Percentiles rank a stretch among this genome's conserved stretches.
phyloP scores from a whole-genome alignment of 2,797 vertebrate genomes.

The Cossypha caffra region DNA sequence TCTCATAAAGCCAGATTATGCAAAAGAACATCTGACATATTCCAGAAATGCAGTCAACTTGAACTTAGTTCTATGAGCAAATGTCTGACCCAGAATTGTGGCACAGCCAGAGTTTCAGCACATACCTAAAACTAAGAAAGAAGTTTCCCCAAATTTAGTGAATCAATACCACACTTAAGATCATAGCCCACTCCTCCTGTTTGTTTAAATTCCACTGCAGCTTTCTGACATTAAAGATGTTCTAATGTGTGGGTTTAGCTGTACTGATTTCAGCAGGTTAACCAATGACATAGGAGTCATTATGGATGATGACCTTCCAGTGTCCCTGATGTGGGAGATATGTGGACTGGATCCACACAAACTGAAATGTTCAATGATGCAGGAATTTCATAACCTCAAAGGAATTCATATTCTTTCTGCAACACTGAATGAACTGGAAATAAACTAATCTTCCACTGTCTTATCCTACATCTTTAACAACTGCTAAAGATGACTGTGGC shows the following conservation, averaged over 20 bases:
- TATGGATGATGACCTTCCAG: background rate
- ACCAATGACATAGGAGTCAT: background rate
- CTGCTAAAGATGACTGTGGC: background rate
- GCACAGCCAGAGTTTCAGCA: background rate
- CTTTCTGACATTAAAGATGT: background rate
- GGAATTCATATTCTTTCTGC: conserved; percentile 33
- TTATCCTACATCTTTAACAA: background rate
- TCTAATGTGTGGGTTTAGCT: background rate
- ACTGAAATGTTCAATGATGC: conserved; percentile 33
- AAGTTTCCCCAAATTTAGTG: background rate
- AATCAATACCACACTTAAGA: background rate
- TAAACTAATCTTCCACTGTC: background rate
- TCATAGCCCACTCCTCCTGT: fast-evolving
- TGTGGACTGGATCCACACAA: background rate
- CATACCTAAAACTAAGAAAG: background rate
- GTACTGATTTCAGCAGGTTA: background rate
- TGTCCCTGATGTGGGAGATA: background rate
- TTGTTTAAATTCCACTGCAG: background rate
- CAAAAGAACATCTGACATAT: background rate
- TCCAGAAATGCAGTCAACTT: background rate
- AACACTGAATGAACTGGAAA: conserved; percentile 10
- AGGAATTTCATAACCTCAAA: conserved; percentile 22
- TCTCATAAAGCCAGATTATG: background rate
- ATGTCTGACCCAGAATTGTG: background rate
- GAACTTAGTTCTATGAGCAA: background rate